These are phyloP conservation scores for Sinocyclocheilus anophthalmus DNA, from an alignment of 2,113 vertebrate species.

Conservation along the genomic window DNA sequence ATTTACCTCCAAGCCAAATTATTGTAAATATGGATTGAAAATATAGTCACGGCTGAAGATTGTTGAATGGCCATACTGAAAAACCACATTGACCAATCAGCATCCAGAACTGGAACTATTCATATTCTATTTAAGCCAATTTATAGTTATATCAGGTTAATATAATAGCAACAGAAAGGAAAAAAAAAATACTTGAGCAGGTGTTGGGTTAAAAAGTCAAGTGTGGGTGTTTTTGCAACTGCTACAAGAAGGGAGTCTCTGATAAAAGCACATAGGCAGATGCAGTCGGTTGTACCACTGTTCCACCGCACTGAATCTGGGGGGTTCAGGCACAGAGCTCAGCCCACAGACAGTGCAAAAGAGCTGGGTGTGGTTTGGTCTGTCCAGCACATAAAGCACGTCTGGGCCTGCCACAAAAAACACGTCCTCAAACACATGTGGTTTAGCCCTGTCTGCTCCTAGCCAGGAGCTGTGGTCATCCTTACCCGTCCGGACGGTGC, in stretches of 20 bases:
- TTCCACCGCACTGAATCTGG: slow-evolving; percentile 33
- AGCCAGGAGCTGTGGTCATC: slow-evolving; percentile 54
- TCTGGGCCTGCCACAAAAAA: slow-evolving; percentile 32
- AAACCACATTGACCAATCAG: too few species aligned
- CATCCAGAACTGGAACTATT: neutral
- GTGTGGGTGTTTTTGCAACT: slow-evolving; percentile 43
- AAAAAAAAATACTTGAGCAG: slow-evolving; percentile 24
- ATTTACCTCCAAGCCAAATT: too few species aligned
- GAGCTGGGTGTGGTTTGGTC: slow-evolving; percentile 27
- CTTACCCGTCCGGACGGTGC: too few species aligned
- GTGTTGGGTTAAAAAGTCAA: slow-evolving; percentile 31
- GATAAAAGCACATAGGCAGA: slow-evolving; percentile 27
- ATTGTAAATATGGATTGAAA: too few species aligned
- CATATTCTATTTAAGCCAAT: neutral
- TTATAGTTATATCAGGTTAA: neutral
- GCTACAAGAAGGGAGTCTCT: slow-evolving; percentile 34
- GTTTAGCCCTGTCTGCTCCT: slow-evolving; percentile 37
- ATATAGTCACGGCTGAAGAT: too few species aligned
- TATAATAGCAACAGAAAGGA: neutral
- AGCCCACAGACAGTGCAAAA: slow-evolving; percentile 8
- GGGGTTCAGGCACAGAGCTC: neutral
- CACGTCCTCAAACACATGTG: neutral
- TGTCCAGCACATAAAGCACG: slow-evolving; percentile 34
- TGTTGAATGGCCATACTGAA: too few species aligned
- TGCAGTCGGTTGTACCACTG: slow-evolving; percentile 45